These are phyloP conservation scores for cattle (Bos taurus) DNA, from an alignment of 2,113 vertebrate genomes.

Conservation along the genomic window ARS-UCD2.0 NC_037335.1:36387501-36388000, in stretches of 20 bases:
- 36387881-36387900: not conserved
- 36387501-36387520: not conserved
- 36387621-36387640: accelerated
- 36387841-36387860: not conserved
- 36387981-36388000: not conserved
- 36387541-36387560: not conserved
- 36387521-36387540: not conserved
- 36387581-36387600: not conserved
- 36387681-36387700: not conserved
- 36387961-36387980: not conserved
- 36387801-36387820: not conserved
- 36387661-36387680: not conserved
- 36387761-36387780: not conserved
- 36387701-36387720: not conserved
- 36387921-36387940: not conserved
- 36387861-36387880: not conserved
- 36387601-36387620: not conserved
- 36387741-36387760: not conserved
- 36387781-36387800: not conserved
- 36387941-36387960: not conserved
- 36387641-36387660: not conserved
- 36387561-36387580: not conserved
- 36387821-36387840: not conserved
- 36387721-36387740: not conserved
- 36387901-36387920: not conserved